Conservation (phyloP, 1,140 invertebrate genomes). For the Ooceraea biroi region DNA sequence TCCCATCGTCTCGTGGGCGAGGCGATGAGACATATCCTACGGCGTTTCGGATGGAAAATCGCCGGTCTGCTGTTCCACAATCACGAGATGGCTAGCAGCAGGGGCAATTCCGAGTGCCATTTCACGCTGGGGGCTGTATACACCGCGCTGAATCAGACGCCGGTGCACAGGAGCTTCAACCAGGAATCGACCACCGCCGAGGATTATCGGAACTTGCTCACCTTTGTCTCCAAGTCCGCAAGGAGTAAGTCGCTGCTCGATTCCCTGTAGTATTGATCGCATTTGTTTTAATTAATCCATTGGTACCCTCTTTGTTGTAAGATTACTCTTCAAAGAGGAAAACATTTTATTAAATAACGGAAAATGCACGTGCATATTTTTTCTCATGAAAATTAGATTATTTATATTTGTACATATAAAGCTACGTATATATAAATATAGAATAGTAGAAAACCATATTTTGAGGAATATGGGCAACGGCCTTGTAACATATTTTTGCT, state of each 20-base stretch:
- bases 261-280: background rate
- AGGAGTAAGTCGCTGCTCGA: constrained; percentile 91
- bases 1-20: constrained; percentile 91
- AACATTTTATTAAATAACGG: background rate
- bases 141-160: constrained; percentile 88
- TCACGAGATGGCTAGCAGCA: constrained; percentile 86
- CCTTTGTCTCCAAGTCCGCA: constrained; percentile 89
- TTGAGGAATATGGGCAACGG: background rate
- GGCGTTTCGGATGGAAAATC: constrained; percentile 91
- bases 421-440: background rate
- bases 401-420: too few relatives aligned
- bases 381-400: too few relatives aligned
- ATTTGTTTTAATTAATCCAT: background rate
- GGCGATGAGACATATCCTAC: constrained; percentile 90
- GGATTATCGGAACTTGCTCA: constrained; percentile 89
- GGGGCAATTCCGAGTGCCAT: constrained; percentile 91
- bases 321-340: background rate
- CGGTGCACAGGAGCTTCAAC: constrained; percentile 89
- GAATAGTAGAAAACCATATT: background rate
- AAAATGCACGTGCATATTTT: too few relatives aligned
- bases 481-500: background rate
- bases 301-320: background rate
- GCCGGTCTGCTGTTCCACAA: constrained; percentile 91
- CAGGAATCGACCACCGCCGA: constrained; percentile 85
- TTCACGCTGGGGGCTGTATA: constrained; percentile 91